phyloP scores from a whole-genome alignment of 2,888 invertebrate genomes.

The Kuschelorhynchus macadamiae region DNA sequence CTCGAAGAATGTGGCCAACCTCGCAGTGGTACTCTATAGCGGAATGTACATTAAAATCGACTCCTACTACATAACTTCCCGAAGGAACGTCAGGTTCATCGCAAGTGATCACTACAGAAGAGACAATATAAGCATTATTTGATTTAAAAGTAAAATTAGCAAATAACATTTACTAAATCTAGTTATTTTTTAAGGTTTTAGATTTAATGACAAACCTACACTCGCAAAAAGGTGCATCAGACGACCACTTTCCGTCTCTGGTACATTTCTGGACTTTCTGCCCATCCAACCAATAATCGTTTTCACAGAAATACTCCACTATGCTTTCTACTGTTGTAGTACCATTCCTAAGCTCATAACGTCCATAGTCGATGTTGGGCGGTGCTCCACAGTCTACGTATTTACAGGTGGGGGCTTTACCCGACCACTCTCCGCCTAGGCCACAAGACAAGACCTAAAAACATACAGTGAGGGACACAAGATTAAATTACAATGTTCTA shows the following conservation, averaged over 20 bases:
- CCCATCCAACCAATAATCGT: slow-evolving; percentile 87
- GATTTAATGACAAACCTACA: too few species aligned
- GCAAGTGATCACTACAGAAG: slow-evolving; percentile 82
- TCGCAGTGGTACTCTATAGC: slow-evolving; percentile 91
- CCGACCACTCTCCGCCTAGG: slow-evolving; percentile 89
- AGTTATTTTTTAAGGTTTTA: too few species aligned
- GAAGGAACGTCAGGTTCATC: slow-evolving; percentile 88
- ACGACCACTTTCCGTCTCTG: slow-evolving; percentile 89
- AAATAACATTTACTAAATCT: too few species aligned
- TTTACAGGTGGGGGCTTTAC: slow-evolving; percentile 84
- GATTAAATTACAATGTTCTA: too few species aligned
- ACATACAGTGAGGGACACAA: slow-evolving; percentile 2
- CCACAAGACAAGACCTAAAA: slow-evolving; percentile 83
- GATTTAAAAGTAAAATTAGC: too few species aligned
- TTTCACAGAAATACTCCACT: slow-evolving; percentile 84
- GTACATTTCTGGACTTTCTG: slow-evolving; percentile 80
- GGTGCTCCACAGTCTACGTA: slow-evolving; percentile 91
- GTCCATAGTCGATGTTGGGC: slow-evolving; percentile 83
- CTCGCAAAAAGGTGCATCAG: slow-evolving; percentile 88
- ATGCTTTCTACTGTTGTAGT: slow-evolving; percentile 87
- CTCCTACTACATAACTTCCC: slow-evolving; percentile 89
- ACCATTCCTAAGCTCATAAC: slow-evolving; percentile 79
- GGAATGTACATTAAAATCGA: slow-evolving; percentile 91
- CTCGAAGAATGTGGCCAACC: slow-evolving; percentile 84
- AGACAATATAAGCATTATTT: slow-evolving; percentile 7